These are phyloP conservation scores for Dolomedes plantarius DNA, from an alignment of 2,888 invertebrate genomes.

Conservation along the genomic window DNA sequence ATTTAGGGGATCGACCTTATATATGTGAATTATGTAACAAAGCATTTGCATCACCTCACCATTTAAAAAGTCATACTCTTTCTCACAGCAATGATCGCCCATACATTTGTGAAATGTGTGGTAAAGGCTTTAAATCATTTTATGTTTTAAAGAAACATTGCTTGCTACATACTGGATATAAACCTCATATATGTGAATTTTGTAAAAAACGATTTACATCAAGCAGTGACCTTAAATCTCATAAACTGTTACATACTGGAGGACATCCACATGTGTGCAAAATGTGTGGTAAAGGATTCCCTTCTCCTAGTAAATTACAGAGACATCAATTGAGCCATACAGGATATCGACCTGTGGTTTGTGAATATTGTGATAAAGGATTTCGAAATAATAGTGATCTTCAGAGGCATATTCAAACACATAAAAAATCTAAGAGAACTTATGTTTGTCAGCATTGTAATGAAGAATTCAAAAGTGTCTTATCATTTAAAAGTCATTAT, in stretches of 20 bases:
- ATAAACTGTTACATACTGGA: slow-evolving; percentile 10
- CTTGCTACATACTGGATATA: slow-evolving; percentile 12
- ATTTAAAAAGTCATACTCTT: not conserved
- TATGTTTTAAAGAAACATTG: slow-evolving; percentile 12
- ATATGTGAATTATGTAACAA: slow-evolving; percentile 14
- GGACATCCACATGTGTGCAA: slow-evolving; percentile 3
- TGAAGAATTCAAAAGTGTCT: not conserved
- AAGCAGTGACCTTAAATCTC: slow-evolving; percentile 13
- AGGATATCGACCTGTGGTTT: not conserved
- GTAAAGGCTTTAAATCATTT: slow-evolving; percentile 25
- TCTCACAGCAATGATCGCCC: slow-evolving; percentile 23
- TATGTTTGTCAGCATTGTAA: slow-evolving; percentile 1
- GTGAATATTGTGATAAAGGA: not conserved
- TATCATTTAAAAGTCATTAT: not conserved
- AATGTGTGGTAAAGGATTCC: slow-evolving; percentile 20
- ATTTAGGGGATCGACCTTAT: not conserved
- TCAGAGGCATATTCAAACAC: slow-evolving; percentile 1
- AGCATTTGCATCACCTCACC: not conserved
- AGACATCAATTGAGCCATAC: slow-evolving; percentile 22
- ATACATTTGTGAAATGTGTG: slow-evolving; percentile 24
- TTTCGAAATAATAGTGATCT: slow-evolving; percentile 24
- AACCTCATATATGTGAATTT: slow-evolving; percentile 11
- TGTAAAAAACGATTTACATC: slow-evolving; percentile 19
- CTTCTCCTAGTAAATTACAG: slow-evolving; percentile 17
- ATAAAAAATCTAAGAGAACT: not conserved